These are phyloP conservation scores for Empis stercorea DNA, from an alignment of 2,888 invertebrate genomes.

Conservation along the genomic window DNA sequence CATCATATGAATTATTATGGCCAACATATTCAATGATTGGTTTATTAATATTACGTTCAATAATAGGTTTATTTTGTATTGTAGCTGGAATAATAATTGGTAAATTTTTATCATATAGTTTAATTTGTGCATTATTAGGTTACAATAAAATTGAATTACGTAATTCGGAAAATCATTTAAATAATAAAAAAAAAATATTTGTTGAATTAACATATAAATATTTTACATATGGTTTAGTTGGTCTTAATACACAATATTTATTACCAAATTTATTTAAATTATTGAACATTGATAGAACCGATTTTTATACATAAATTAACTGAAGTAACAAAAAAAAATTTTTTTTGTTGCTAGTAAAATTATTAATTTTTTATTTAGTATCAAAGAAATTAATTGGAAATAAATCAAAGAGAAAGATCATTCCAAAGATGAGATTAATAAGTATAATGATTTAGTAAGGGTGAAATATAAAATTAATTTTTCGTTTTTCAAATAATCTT, in stretches of 20 bases:
- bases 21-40: slow-evolving; percentile 62
- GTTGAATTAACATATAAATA: slow-evolving; percentile 78
- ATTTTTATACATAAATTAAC: slow-evolving; percentile 79
- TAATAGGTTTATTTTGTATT: slow-evolving; percentile 63
- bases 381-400: too few species aligned
- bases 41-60: slow-evolving; percentile 51
- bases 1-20: slow-evolving; percentile 68
- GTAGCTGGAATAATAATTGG: slow-evolving; percentile 52
- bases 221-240: slow-evolving; percentile 65
- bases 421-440: too few species aligned
- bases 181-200: slow-evolving; percentile 57
- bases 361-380: neutral
- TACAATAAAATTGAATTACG: slow-evolving; percentile 52
- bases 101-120: slow-evolving; percentile 55
- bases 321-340: too few species aligned
- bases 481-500: too few species aligned
- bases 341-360: too few species aligned
- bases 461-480: too few species aligned
- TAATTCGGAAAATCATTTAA: slow-evolving; percentile 49
- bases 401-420: too few species aligned
- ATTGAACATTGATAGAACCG: slow-evolving; percentile 64
- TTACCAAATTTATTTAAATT: slow-evolving; percentile 66
- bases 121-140: slow-evolving; percentile 55
- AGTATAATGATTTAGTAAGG: too few species aligned
- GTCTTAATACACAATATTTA: slow-evolving; percentile 62